A percentile compares a stretch with the other conserved stretches of the same genome.
phyloP scores from a whole-genome alignment of 2,113 vertebrate genomes.

The Sylvia atricapilla region DNA sequence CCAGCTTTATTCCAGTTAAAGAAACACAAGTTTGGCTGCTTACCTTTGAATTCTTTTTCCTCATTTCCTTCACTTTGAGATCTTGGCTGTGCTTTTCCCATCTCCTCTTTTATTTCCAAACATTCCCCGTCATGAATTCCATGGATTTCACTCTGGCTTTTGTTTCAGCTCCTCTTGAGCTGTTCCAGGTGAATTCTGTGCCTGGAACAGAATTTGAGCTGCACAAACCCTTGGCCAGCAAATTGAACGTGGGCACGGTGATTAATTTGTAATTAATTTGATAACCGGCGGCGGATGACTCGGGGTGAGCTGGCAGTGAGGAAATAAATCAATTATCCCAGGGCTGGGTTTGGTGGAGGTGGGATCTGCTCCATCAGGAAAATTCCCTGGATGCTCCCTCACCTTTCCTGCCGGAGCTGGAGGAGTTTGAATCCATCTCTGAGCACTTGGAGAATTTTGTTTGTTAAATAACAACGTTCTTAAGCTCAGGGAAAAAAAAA shows the following conservation, averaged over 20 bases:
- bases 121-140: background rate
- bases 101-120: background rate
- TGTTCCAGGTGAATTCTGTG: background rate
- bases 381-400: background rate
- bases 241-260: background rate
- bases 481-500: background rate
- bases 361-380: background rate
- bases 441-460: background rate
- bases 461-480: background rate
- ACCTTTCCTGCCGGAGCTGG: too few relatives aligned
- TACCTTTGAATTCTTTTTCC: background rate
- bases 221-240: background rate
- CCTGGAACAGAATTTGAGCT: fast-evolving
- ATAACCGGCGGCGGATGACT: background rate
- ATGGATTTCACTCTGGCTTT: fast-evolving
- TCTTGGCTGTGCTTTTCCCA: fast-evolving
- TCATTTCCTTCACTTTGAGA: background rate
- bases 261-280: background rate
- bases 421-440: background rate
- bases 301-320: background rate
- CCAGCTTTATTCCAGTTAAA: background rate
- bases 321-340: background rate
- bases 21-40: background rate
- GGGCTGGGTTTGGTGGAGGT: background rate
- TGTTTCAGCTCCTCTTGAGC: background rate